These are phyloP conservation scores for Mus musculus DNA, from an alignment of 2,113 vertebrate species.

Conservation along the genomic window GRCm39 chrX:51242001-51242500, in stretches of 20 bases:
- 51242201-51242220: not conserved
- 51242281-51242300: constrained; percentile 68
- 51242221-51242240: not conserved
- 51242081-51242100: constrained; percentile 28
- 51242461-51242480: constrained; percentile 87
- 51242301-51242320: constrained; percentile 87
- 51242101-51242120: constrained; percentile 50
- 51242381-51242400: constrained; percentile 86
- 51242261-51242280: constrained; percentile 36
- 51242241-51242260: constrained; percentile 2
- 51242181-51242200: not conserved
- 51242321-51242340: constrained; percentile 89
- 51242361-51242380: constrained; percentile 88
- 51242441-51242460: constrained; percentile 75
- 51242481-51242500: constrained; percentile 88
- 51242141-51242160: not conserved
- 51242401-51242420: constrained; percentile 66
- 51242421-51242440: constrained; percentile 81
- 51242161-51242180: not conserved
- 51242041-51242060: constrained; percentile 41
- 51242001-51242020: not conserved
- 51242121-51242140: not conserved
- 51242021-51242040: not conserved
- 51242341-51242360: constrained; percentile 90
- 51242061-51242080: constrained; percentile 58